These are phyloP conservation scores for Chiloscyllium plagiosum DNA, from an alignment of 2,113 vertebrate species.

Conservation along the genomic window DNA sequence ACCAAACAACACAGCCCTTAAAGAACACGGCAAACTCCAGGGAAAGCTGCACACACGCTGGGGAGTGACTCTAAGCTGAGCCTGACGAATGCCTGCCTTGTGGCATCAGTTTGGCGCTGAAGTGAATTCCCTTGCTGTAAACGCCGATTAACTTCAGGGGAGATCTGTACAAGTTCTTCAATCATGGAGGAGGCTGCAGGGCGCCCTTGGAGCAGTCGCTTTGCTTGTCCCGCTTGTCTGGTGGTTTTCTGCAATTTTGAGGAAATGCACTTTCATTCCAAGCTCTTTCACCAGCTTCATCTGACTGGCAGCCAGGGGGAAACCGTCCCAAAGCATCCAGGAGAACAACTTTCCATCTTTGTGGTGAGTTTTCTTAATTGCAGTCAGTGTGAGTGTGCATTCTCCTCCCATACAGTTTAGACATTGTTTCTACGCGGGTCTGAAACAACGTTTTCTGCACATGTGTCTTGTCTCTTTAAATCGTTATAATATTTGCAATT, in stretches of 20 bases:
- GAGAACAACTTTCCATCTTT: background rate
- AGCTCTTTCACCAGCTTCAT: conserved; percentile 21
- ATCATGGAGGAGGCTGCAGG: background rate
- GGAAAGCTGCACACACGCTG: background rate
- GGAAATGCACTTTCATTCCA: background rate
- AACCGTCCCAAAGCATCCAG: background rate
- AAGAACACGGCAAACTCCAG: background rate
- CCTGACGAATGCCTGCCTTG: background rate
- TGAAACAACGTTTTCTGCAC: background rate
- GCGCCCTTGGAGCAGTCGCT: background rate
- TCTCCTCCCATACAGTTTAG: background rate
- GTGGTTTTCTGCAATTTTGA: conserved; percentile 20
- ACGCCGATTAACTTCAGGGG: background rate
- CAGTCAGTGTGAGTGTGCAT: too few relatives aligned
- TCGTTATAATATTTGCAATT: background rate
- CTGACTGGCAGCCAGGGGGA: background rate
- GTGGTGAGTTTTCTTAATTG: background rate
- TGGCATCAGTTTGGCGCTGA: background rate
- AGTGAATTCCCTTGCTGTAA: background rate
- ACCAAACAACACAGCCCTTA: background rate
- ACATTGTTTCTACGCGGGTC: background rate
- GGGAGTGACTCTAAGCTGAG: background rate
- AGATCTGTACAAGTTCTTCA: background rate
- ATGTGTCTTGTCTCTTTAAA: background rate
- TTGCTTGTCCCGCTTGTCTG: background rate